Conservation (phyloP, 2,113 vertebrate genomes). For the Chelonoidis abingdonii region DNA sequence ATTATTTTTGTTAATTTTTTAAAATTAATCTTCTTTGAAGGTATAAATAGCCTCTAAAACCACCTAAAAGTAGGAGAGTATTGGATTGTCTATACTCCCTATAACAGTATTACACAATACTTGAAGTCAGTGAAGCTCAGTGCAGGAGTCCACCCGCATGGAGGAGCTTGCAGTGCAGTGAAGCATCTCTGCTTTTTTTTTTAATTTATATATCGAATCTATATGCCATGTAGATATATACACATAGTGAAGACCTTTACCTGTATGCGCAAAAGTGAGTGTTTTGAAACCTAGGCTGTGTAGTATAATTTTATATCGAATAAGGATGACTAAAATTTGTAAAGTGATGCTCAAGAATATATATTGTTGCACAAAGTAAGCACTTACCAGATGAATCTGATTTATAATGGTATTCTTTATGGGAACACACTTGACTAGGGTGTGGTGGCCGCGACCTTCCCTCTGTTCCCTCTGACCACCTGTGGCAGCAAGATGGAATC, state of each 20-base stretch:
- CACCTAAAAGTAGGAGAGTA: not conserved
- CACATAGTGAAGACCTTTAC: not conserved
- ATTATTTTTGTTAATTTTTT: not conserved
- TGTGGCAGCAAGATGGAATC: not conserved
- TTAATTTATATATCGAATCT: no score
- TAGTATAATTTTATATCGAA: not conserved
- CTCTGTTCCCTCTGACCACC: not conserved
- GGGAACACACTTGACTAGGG: not conserved
- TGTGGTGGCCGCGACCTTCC: not conserved
- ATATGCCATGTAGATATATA: no score
- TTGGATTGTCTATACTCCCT: not conserved
- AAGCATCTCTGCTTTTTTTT: not conserved
- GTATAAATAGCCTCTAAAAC: not conserved
- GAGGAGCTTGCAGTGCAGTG: not conserved
- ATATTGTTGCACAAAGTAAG: not conserved
- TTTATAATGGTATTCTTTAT: not conserved
- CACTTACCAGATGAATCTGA: not conserved
- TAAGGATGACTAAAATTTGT: not conserved
- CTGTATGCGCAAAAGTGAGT: not conserved
- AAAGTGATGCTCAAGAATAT: not conserved
- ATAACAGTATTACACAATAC: not conserved
- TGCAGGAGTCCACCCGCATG: no score
- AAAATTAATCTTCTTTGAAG: not conserved
- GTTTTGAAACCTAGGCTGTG: not conserved
- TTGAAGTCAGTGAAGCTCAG: no score